Evolutionary conservation across 92 coral and sea anemone species (phyloP).

Genomic region (Porites evermanni): DNA sequence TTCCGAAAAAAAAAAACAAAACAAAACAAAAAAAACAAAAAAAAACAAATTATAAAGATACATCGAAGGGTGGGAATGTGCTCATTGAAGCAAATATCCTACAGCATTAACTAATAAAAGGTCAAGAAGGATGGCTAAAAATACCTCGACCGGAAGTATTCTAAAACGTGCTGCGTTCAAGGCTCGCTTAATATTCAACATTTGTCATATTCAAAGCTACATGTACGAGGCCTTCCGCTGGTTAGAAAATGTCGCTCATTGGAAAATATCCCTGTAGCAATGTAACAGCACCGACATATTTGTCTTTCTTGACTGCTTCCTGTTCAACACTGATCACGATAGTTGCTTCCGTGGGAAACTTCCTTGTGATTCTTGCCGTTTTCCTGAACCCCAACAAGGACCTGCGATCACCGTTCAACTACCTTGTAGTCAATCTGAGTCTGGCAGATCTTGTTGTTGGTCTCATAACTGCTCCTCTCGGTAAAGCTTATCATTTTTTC

Average conservation of each 20-base stretch:
- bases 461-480: slow-evolving; percentile 72
- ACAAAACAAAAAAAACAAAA: too few species aligned
- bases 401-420: slow-evolving; percentile 85
- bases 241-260: slow-evolving; percentile 46
- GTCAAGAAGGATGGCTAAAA: too few species aligned
- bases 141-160: too few species aligned
- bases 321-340: slow-evolving; percentile 54
- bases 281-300: slow-evolving; percentile 66
- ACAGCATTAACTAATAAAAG: too few species aligned
- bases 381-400: slow-evolving; percentile 81
- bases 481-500: slow-evolving; percentile 61
- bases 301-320: slow-evolving; percentile 79
- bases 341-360: slow-evolving; percentile 81
- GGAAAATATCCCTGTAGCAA: slow-evolving; percentile 62
- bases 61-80: too few species aligned
- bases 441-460: slow-evolving; percentile 91
- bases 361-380: slow-evolving; percentile 81
- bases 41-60: too few species aligned
- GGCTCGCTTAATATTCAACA: background rate
- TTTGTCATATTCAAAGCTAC: background rate
- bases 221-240: background rate
- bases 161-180: background rate
- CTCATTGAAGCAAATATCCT: too few species aligned
- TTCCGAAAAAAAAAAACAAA: too few species aligned
- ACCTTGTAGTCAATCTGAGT: slow-evolving; percentile 78